Percentiles rank a stretch among this genome's conserved stretches.
These are phyloP conservation scores for Varanus komodoensis DNA, from an alignment of 2,113 vertebrate genomes.

Conservation along the genomic window DNA sequence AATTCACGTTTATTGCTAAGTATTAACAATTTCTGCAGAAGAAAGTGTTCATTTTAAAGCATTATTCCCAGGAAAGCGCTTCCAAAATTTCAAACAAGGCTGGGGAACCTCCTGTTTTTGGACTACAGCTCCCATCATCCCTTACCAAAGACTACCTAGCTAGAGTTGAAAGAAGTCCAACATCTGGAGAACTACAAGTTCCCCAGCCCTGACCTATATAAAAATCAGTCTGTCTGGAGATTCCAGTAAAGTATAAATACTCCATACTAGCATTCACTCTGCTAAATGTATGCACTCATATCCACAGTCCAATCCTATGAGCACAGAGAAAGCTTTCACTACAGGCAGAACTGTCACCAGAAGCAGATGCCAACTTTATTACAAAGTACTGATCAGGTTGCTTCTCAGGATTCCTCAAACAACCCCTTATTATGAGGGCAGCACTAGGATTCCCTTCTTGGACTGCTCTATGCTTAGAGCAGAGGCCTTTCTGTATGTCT, in stretches of 20 bases:
- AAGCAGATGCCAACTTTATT: neutral
- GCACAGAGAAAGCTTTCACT: neutral
- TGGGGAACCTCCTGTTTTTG: neutral
- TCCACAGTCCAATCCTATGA: no score
- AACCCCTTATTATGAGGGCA: neutral
- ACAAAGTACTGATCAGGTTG: neutral
- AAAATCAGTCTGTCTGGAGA: neutral
- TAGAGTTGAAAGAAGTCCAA: neutral
- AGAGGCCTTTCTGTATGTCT: neutral
- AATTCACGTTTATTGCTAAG: neutral
- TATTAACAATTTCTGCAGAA: neutral
- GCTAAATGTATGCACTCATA: neutral
- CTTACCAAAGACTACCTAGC: neutral
- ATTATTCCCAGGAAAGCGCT: neutral
- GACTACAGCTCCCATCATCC: neutral
- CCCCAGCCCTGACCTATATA: neutral
- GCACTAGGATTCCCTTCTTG: neutral
- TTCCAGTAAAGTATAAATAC: neutral
- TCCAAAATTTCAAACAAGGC: neutral
- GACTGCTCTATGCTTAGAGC: neutral
- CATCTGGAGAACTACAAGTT: neutral
- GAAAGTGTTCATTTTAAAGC: neutral
- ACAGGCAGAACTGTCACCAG: neutral
- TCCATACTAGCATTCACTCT: neutral
- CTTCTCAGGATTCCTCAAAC: neutral